These are phyloP conservation scores for Papilio helenus DNA, from an alignment of 1,140 invertebrate genomes.

Conservation along the genomic window DNA sequence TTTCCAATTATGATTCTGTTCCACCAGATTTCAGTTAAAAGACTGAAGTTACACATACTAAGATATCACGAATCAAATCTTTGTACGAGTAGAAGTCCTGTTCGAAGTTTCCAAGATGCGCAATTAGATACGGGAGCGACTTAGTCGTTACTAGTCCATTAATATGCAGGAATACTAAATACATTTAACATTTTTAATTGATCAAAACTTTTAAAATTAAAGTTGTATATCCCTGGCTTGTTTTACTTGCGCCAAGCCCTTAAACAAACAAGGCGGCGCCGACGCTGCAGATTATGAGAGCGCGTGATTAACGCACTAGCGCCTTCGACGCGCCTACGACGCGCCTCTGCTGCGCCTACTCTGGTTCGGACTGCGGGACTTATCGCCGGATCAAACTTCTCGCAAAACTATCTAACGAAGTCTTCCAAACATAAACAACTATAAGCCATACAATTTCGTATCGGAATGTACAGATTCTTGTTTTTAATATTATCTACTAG, in stretches of 20 bases:
- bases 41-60: too few relatives aligned
- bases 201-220: background rate
- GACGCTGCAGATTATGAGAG: slow-evolving; percentile 76
- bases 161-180: too few relatives aligned
- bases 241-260: slow-evolving; percentile 70
- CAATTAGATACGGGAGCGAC: too few relatives aligned
- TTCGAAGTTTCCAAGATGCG: too few relatives aligned
- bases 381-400: slow-evolving; percentile 41
- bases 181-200: too few relatives aligned
- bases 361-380: slow-evolving; percentile 36
- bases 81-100: too few relatives aligned
- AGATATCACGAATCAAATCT: too few relatives aligned
- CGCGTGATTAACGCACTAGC: slow-evolving; percentile 74
- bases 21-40: too few relatives aligned
- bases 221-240: slow-evolving; percentile 36
- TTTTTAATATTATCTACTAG: background rate
- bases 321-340: slow-evolving; percentile 54
- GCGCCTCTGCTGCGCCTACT: slow-evolving; percentile 46
- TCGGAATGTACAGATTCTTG: background rate
- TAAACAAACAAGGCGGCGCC: slow-evolving; percentile 78
- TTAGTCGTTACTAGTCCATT: too few relatives aligned
- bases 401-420: slow-evolving; percentile 13
- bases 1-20: too few relatives aligned
- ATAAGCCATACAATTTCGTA: background rate
- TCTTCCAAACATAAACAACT: background rate